Base-by-base conservation (phyloP, 2,888 invertebrate genomes). In the Troides oblongomaculatus region DNA sequence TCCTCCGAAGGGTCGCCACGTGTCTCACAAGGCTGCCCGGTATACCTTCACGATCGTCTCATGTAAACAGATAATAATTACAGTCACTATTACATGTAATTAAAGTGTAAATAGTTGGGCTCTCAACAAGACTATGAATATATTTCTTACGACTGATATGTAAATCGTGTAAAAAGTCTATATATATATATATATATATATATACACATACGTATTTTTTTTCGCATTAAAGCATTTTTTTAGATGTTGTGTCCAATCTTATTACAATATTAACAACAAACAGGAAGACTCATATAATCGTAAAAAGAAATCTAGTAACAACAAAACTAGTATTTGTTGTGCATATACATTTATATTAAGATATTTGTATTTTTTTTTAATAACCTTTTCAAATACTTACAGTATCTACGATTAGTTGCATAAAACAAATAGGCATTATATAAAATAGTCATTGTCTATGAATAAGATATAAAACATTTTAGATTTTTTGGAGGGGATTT, bases 111-210 rank as follows among this genome's bases (percentile, higher is more conserved):
- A 82, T 83, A 82, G 73, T 73, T 76, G 75, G 71, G 78, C 79
- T 78, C 30, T 77, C 70, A 76, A 77, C 76, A 79, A 78, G 76
- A 81, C 77, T 78, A 80, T 74, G 72, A 53, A 78, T 84, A 83
- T 81, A 85, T 87, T 88, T 84, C 81, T 84, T 88, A 87, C 84
- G 88, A 90, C 87, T 87, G 87, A 87, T 74, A 76, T 89, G 85
- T 90, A 89, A 81, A 88, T 88, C 81, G 79, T 88, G 86, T 88
- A 88, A 81, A 84, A 83, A 81, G 75, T 72, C 69, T 71, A 46
- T 12, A 46, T 46, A 56, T 50, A 50, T 50, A 50, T 50, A 50
- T 50, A 50, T 50, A 56, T 72, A 66, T 50, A 50, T 50, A 17
- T 56, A 56, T 73, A 66, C 53, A 18, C 30, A 36, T 68, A 64